Evolutionary conservation across 2,113 vertebrate genomes (phyloP).

Genomic region (Ptyas mucosa): DNA sequence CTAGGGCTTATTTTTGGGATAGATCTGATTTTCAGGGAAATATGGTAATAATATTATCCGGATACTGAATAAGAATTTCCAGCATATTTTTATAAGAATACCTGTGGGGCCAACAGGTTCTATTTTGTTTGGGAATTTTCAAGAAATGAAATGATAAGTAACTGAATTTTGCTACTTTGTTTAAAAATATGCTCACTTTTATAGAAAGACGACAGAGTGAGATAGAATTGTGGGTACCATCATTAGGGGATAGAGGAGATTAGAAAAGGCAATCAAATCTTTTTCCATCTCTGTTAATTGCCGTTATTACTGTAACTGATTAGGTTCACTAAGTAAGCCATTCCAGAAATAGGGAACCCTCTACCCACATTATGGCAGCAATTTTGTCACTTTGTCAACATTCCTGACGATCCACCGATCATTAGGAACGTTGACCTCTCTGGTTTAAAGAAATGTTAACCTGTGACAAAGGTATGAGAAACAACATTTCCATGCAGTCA

Average conservation of each 20-base stretch:
- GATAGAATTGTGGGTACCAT: not conserved
- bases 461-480: not conserved
- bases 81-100: not conserved
- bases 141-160: not conserved
- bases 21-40: no score
- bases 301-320: not conserved
- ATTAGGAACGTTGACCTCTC: not conserved
- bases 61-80: not conserved
- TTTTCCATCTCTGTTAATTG: not conserved
- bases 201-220: not conserved
- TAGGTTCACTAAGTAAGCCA: not conserved
- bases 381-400: not conserved
- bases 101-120: not conserved
- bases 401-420: not conserved
- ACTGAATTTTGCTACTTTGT: not conserved
- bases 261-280: not conserved
- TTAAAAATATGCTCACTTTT: not conserved
- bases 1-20: no score
- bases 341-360: not conserved
- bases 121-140: not conserved
- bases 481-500: not conserved
- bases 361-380: not conserved
- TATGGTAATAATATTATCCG: not conserved
- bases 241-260: not conserved
- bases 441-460: not conserved